Evolutionary conservation across 2,113 vertebrate genomes (phyloP).

Genomic region (Paracanthobrama guichenoti): DNA sequence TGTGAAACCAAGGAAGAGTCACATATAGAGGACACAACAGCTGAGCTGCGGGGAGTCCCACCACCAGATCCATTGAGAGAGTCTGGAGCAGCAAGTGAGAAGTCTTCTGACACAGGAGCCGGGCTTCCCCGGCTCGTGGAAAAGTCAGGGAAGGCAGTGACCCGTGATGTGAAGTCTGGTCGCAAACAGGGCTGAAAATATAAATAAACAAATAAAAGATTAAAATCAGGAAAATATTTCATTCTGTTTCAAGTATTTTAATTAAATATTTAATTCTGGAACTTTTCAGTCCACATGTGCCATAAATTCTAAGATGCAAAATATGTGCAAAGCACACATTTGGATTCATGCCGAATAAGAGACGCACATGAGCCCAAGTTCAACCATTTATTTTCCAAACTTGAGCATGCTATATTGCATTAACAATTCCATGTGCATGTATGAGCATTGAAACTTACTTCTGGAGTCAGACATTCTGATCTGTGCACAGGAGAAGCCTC

Average conservation of each 20-base stretch:
- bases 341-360: too few relatives aligned
- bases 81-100: slow-evolving; percentile 72
- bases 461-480: slow-evolving; percentile 91
- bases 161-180: slow-evolving; percentile 79
- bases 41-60: slow-evolving; percentile 60
- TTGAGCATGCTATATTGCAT: neutral
- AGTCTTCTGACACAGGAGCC: slow-evolving; percentile 75
- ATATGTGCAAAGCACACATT: too few relatives aligned
- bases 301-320: too few relatives aligned
- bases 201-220: neutral
- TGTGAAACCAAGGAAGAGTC: slow-evolving; percentile 69
- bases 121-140: slow-evolving; percentile 82
- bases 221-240: too few relatives aligned
- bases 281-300: too few relatives aligned
- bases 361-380: too few relatives aligned
- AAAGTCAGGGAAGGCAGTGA: slow-evolving; percentile 78
- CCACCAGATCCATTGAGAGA: slow-evolving; percentile 66
- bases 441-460: slow-evolving; percentile 74
- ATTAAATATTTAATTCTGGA: too few relatives aligned
- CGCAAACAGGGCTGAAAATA: slow-evolving; percentile 83
- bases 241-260: too few relatives aligned
- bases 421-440: neutral
- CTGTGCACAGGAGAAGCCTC: slow-evolving; percentile 91
- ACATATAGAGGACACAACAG: slow-evolving; percentile 61
- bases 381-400: neutral